phyloP scores from a whole-genome alignment of 1,140 invertebrate genomes.

The Pantala flavescens region DNA sequence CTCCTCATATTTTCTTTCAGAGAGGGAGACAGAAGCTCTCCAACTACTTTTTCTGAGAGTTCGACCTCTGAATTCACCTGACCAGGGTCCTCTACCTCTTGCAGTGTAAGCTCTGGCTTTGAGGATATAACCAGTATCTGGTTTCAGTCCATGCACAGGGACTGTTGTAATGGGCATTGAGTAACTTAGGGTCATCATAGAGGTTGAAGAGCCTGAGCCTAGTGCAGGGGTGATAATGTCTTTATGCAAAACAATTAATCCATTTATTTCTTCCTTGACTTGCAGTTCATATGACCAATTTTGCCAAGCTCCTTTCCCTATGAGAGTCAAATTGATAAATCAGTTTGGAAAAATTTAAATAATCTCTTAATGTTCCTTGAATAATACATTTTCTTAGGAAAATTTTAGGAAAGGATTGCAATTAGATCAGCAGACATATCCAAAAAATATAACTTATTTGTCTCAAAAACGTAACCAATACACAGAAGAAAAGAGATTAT shows the following conservation, averaged over 20 bases:
- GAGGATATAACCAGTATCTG: slow-evolving; percentile 64
- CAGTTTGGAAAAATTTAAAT: too few relatives aligned
- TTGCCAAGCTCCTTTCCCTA: slow-evolving; percentile 62
- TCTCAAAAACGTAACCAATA: too few relatives aligned
- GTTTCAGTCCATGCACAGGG: slow-evolving; percentile 52
- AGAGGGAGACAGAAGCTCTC: background rate
- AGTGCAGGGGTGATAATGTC: slow-evolving; percentile 35
- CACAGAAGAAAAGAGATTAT: too few relatives aligned
- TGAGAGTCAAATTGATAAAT: slow-evolving; percentile 14
- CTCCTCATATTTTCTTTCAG: background rate
- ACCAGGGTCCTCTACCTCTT: slow-evolving; percentile 69
- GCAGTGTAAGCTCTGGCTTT: slow-evolving; percentile 65
- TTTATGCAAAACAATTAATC: slow-evolving; percentile 36
- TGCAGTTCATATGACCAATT: slow-evolving; percentile 76
- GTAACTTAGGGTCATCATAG: slow-evolving; percentile 19
- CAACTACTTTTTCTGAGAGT: slow-evolving; percentile 25
- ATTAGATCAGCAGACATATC: too few relatives aligned
- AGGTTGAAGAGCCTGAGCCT: slow-evolving; percentile 16
- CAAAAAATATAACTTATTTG: too few relatives aligned
- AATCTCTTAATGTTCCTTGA: too few relatives aligned
- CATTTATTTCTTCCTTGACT: slow-evolving; percentile 47
- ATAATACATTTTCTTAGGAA: too few relatives aligned
- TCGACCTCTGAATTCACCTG: slow-evolving; percentile 39
- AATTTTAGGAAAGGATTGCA: too few relatives aligned
- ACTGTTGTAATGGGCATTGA: slow-evolving; percentile 42